Percentiles rank a stretch among this genome's conserved stretches.
Evolutionary conservation across 2,113 vertebrate species (phyloP).

Genomic region (Brachypteracias leptosomus): DNA sequence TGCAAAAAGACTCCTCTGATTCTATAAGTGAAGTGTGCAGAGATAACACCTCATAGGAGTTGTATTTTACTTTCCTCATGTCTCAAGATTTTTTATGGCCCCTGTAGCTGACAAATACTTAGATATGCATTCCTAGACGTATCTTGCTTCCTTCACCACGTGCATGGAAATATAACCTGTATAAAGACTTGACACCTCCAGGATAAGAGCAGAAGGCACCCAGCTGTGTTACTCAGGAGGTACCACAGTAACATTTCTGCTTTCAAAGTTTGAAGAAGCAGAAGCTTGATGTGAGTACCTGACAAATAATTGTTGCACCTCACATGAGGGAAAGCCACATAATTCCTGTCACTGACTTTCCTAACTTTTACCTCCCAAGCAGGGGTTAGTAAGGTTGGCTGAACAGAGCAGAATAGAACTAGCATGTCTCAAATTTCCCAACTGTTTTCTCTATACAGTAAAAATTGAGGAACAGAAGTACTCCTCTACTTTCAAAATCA

Average conservation of each 20-base stretch:
- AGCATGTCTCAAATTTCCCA: not conserved
- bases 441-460: fast-evolving
- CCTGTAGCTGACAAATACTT: not conserved
- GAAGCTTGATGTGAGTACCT: not conserved
- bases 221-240: not conserved
- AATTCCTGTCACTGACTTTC: not conserved
- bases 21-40: not conserved
- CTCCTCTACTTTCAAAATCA: not conserved
- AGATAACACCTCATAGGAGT: fast-evolving
- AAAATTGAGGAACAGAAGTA: not conserved
- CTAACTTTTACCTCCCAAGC: not conserved
- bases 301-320: not conserved
- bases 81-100: not conserved
- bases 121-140: not conserved
- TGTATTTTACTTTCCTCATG: not conserved
- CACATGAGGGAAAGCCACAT: fast-evolving
- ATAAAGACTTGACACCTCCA: not conserved
- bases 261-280: not conserved
- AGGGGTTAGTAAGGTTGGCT: not conserved
- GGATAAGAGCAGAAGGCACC: not conserved
- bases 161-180: not conserved
- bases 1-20: not conserved
- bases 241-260: not conserved
- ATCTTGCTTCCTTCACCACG: fast-evolving
- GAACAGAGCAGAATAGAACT: not conserved